phyloP scores from a whole-genome alignment of 92 coral and sea anemone species.

The Palythoa grandiflora region DNA sequence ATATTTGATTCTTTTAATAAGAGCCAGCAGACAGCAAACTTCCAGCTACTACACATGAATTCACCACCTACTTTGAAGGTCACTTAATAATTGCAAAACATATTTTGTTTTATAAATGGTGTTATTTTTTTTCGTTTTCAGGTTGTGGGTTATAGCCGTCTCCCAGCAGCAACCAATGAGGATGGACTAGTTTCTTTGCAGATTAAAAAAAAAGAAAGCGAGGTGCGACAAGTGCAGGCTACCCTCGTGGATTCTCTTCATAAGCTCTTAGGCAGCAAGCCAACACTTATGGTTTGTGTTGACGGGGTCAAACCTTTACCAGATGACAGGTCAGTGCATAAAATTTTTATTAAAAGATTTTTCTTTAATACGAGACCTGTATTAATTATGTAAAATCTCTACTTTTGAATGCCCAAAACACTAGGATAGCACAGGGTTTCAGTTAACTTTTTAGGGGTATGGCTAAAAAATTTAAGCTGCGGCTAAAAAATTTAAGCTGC shows the following conservation, averaged over 20 bases:
- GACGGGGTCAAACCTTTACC: constrained; percentile 98
- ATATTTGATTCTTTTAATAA: no score
- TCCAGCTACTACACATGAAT: no score
- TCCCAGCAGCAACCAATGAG: constrained; percentile 88
- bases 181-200: constrained; percentile 97
- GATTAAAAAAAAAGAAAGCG: constrained; percentile 87
- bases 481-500: no score
- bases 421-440: no score
- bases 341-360: constrained; percentile 86
- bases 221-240: constrained; percentile 86
- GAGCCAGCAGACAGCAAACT: no score
- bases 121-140: constrained; percentile 23
- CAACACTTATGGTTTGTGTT: constrained; percentile 92
- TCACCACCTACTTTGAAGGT: no score
- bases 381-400: no score
- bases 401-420: no score
- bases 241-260: constrained; percentile 89
- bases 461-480: no score
- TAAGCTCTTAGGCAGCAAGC: constrained; percentile 91
- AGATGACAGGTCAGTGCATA: constrained; percentile 93
- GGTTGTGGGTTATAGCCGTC: constrained; percentile 93
- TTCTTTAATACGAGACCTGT: neutral
- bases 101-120: no score
- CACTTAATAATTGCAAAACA: no score
- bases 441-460: no score